These are phyloP conservation scores for Drosophila formosana DNA, from an alignment of 2,888 invertebrate species.

Conservation along the genomic window DNA sequence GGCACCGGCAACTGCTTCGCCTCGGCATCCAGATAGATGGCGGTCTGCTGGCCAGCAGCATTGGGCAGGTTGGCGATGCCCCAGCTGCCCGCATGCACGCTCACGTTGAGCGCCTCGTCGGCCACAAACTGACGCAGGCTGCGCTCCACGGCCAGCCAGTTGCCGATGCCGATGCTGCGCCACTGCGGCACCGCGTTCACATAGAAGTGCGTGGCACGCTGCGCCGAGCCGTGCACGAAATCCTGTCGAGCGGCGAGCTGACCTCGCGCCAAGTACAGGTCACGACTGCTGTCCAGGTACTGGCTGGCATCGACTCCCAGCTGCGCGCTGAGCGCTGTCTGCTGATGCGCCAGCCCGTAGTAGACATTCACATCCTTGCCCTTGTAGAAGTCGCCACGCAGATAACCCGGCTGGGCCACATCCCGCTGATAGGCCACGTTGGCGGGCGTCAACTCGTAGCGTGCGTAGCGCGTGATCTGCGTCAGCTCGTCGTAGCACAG, in stretches of 20 bases:
- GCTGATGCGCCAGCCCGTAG: constrained; percentile 82
- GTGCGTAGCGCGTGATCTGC: constrained; percentile 84
- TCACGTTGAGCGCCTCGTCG: constrained; percentile 78
- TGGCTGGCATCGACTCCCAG: constrained; percentile 76
- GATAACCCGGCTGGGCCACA: constrained; percentile 82
- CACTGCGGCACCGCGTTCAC: constrained; percentile 87
- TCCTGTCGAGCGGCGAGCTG: constrained; percentile 86
- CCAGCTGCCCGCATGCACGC: constrained; percentile 86
- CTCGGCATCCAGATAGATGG: constrained; percentile 80
- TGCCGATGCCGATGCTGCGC: constrained; percentile 87
- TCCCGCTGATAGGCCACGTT: constrained; percentile 84
- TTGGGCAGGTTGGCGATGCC: constrained; percentile 86
- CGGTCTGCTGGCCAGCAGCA: constrained; percentile 75
- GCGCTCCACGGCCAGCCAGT: constrained; percentile 86
- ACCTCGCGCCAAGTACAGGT: constrained; percentile 84
- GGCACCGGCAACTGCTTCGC: constrained; percentile 86
- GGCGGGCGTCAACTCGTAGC: constrained; percentile 82
- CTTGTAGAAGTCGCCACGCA: constrained; percentile 81
- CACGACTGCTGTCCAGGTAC: constrained; percentile 56
- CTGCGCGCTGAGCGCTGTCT: constrained; percentile 77
- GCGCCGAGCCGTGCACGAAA: constrained; percentile 85
- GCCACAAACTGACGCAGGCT: constrained; percentile 85
- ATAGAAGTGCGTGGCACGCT: constrained; percentile 86
- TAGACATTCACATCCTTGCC: constrained; percentile 79
- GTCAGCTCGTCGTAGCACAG: constrained; percentile 84